phyloP scores from a whole-genome alignment of 2,888 invertebrate species.

The Ommatoiulus sabulosus region DNA sequence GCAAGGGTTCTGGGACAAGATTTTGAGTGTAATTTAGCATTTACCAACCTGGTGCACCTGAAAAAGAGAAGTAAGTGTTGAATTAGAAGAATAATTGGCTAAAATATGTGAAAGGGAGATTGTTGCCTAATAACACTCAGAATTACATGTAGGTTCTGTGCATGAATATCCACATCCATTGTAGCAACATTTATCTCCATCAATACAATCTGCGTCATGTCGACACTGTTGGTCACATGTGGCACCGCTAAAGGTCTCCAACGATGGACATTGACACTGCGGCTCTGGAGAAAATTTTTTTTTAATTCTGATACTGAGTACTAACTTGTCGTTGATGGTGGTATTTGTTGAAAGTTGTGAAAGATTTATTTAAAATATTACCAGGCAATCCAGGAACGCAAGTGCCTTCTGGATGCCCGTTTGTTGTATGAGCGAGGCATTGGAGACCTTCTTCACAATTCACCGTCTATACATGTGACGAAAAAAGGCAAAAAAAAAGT shows the following conservation, averaged over 20 bases:
- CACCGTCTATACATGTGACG: background rate
- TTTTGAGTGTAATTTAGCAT: background rate
- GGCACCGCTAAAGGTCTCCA: constrained; percentile 67
- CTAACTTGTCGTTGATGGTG: no score
- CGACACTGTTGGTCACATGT: constrained; percentile 79
- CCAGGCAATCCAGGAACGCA: background rate
- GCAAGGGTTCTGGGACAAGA: background rate
- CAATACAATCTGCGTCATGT: constrained; percentile 84
- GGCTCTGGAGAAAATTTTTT: constrained; percentile 61
- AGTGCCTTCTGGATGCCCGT: constrained; percentile 6
- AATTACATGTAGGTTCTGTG: constrained; percentile 66
- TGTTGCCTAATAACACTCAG: constrained; percentile 5
- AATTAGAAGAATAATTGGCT: background rate
- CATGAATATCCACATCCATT: constrained; percentile 83
- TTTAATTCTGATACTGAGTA: no score
- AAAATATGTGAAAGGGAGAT: background rate
- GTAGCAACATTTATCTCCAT: constrained; percentile 83
- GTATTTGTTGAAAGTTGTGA: background rate
- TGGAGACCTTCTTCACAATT: constrained; percentile 11
- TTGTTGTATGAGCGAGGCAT: background rate
- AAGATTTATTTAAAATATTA: background rate
- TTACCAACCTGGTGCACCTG: constrained; percentile 17
- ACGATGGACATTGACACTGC: constrained; percentile 74
- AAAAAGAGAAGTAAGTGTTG: background rate
- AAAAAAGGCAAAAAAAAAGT: background rate